Evolutionary conservation across 2,113 vertebrate species (phyloP).

Genomic region (Delphinapterus leucas): DNA sequence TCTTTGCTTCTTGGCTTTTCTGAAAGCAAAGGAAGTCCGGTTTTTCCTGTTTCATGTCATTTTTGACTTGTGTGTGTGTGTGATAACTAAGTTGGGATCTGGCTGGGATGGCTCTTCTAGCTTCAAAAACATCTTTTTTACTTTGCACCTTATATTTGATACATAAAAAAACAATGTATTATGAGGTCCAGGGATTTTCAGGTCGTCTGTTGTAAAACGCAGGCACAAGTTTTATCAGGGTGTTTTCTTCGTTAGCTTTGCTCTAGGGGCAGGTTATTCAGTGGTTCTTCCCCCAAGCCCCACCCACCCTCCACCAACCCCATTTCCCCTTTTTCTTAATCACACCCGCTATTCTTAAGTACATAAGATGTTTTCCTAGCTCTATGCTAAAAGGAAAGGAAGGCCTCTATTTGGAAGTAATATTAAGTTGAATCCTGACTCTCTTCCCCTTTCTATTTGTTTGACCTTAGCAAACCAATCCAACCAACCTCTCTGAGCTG

Average conservation of each 20-base stretch:
- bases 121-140: constrained; percentile 14
- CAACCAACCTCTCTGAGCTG: neutral
- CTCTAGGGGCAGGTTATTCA: neutral
- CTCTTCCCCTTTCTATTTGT: neutral
- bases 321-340: neutral
- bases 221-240: neutral
- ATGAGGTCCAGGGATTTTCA: neutral
- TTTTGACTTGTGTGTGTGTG: neutral
- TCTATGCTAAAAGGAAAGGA: neutral
- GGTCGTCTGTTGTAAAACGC: neutral
- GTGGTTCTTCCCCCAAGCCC: neutral
- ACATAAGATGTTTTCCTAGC: neutral
- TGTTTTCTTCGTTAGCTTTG: neutral
- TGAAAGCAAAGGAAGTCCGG: too few relatives aligned
- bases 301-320: too few relatives aligned
- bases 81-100: neutral
- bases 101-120: neutral
- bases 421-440: neutral
- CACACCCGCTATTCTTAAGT: neutral
- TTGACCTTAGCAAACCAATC: neutral
- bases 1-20: too few relatives aligned
- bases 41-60: too few relatives aligned
- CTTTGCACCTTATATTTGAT: constrained; percentile 37
- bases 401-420: neutral
- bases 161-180: neutral